Conservation (phyloP, 2,797 vertebrate genomes). For the Thunnus albacares region DNA sequence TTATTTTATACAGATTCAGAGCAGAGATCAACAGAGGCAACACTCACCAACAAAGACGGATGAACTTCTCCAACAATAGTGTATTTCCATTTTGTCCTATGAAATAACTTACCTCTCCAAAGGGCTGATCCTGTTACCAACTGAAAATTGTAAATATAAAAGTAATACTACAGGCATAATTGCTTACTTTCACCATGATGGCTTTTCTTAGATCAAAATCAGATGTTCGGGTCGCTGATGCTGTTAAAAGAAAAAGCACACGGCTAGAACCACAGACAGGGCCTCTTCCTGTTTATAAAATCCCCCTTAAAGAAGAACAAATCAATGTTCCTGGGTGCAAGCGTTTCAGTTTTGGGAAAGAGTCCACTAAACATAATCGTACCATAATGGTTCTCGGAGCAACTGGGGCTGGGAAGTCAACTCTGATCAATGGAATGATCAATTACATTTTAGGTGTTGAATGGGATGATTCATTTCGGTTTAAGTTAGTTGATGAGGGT, state of each 20-base stretch:
- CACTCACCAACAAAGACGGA: neutral
- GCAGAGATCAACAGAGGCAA: neutral
- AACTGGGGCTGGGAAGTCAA: constrained; percentile 15
- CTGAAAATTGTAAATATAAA: neutral
- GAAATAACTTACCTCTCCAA: neutral
- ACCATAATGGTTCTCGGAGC: constrained; percentile 55
- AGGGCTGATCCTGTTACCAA: neutral
- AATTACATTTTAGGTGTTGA: too few relatives aligned
- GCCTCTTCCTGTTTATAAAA: neutral
- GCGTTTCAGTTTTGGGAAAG: constrained; percentile 7
- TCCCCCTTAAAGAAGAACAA: neutral
- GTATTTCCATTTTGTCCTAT: neutral
- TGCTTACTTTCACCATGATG: neutral
- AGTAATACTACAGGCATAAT: neutral
- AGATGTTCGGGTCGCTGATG: neutral
- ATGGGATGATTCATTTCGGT: too few relatives aligned
- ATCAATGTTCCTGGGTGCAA: constrained; percentile 7
- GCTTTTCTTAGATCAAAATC: neutral
- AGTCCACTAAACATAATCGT: neutral
- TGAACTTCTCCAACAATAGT: neutral
- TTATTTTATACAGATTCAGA: neutral
- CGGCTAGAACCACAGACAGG: fast-evolving
- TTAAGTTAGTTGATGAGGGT: too few relatives aligned
- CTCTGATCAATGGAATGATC: too few relatives aligned
- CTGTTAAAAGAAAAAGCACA: neutral